Base-by-base conservation (phyloP, 2,888 invertebrate genomes). In the Nesidiocoris tenuis region DNA sequence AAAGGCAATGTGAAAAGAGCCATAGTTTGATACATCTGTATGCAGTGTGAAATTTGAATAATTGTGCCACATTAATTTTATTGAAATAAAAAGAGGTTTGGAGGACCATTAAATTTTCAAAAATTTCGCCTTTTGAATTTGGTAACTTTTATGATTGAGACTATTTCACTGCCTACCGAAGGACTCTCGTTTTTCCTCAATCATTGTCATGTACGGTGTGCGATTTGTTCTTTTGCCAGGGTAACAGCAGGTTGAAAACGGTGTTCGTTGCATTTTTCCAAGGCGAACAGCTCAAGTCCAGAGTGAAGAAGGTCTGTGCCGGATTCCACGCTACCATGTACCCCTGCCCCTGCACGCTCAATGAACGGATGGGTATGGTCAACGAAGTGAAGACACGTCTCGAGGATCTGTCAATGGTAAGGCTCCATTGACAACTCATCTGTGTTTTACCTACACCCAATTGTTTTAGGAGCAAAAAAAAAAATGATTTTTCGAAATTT, bases 231-330 rank as follows among this genome's bases (percentile, higher is more conserved):
- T 72, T 66, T 76, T 78, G 72, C 61, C 83, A 95, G 94, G 94
- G 95, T 77, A 93, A 94, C 82, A 89, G 91, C 82, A 91, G 95
- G 79, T 90, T 90, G 86, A 96, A 96, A 85, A 91, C 92, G 1
- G 96, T 92, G 18, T 92, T 92, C 83, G 86, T 88, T 23, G 87
- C 87, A 12, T 88, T 88, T 84, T 88, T 87, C 82, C 88, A 91
- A 86, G 92, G 92, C 1, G 91, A 91, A 77, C 90, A 91, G 82
- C 86, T 92, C 79, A 91, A 90, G 82, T 84, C 88, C 1, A 86
- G 90, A 75, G 90, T 91, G 19, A 90, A 90, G 84, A 92, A 92
- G 82, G 91, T 92, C 25, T 91, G 91, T 84, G 88, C 90, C 81
- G 91, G 91, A 0, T 92, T 91, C 84, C 88, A 90, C 64, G 91